Evolutionary conservation across 2,888 invertebrate species (phyloP).

Genomic region (Sussaba pulchella): DNA sequence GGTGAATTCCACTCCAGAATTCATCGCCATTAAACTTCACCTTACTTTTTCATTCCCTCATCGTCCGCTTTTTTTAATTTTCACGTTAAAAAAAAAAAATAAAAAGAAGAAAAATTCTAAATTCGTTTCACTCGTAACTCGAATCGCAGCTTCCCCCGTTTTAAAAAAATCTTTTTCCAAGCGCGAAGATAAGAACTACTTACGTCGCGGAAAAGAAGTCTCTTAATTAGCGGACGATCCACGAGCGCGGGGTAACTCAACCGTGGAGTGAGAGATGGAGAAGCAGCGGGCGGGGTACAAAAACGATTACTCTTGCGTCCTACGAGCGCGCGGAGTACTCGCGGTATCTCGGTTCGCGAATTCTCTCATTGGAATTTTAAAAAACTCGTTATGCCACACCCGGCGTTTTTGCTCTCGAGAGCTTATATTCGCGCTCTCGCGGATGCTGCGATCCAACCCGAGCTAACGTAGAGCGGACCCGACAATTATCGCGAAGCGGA

Average conservation of each 20-base stretch:
- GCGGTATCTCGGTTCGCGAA: constrained; percentile 35
- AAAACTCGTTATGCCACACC: constrained; percentile 22
- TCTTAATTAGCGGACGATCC: constrained; percentile 75
- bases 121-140: constrained; percentile 56
- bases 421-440: constrained; percentile 30
- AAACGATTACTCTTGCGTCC: constrained; percentile 74
- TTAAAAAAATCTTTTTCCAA: constrained; percentile 71
- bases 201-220: constrained; percentile 74
- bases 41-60: neutral
- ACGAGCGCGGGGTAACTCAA: constrained; percentile 56
- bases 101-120: no score
- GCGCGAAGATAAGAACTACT: constrained; percentile 73
- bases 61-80: constrained; percentile 35
- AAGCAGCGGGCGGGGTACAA: constrained; percentile 68
- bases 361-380: constrained; percentile 47
- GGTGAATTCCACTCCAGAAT: neutral
- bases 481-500: constrained; percentile 37
- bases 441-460: constrained; percentile 4
- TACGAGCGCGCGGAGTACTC: constrained; percentile 22
- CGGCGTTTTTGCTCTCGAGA: constrained; percentile 6
- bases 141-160: constrained; percentile 63
- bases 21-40: constrained; percentile 41
- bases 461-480: constrained; percentile 1
- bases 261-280: constrained; percentile 60
- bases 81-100: no score